Conservation (phyloP, 2,113 vertebrate genomes). For the Halcyon malimbica region DNA sequence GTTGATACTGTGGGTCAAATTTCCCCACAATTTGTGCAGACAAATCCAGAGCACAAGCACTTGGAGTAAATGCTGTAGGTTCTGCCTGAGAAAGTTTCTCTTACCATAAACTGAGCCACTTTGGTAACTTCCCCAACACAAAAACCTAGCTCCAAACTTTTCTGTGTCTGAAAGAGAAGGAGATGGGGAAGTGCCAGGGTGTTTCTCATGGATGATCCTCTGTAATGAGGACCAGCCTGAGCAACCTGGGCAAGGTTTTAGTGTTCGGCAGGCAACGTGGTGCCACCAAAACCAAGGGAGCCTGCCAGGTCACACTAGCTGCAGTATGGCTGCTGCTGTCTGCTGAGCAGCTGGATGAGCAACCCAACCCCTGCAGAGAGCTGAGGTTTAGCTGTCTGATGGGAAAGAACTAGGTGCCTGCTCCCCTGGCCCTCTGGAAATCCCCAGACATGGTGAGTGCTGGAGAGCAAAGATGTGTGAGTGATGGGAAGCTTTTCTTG, state of each 20-base stretch:
- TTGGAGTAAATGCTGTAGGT: background rate
- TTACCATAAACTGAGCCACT: background rate
- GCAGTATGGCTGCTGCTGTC: background rate
- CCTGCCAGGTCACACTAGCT: background rate
- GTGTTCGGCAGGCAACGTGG: accelerated
- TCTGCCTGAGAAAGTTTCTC: background rate
- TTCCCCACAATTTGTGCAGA: background rate
- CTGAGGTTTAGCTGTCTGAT: background rate
- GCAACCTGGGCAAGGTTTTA: background rate
- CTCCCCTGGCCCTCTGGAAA: background rate
- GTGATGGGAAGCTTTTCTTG: background rate
- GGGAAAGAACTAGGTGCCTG: background rate
- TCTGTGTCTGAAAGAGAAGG: background rate
- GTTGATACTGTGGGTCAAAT: background rate
- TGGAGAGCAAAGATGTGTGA: background rate
- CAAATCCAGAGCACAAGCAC: background rate
- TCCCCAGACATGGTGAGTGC: background rate
- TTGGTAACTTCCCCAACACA: background rate
- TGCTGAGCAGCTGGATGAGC: background rate
- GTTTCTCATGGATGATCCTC: background rate
- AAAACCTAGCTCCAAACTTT: background rate
- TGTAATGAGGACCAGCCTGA: background rate
- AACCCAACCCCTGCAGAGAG: background rate
- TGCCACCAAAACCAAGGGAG: background rate
- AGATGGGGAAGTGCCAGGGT: accelerated